Conservation (phyloP, 2,797 vertebrate genomes). For the Urophycis tenuis region DNA sequence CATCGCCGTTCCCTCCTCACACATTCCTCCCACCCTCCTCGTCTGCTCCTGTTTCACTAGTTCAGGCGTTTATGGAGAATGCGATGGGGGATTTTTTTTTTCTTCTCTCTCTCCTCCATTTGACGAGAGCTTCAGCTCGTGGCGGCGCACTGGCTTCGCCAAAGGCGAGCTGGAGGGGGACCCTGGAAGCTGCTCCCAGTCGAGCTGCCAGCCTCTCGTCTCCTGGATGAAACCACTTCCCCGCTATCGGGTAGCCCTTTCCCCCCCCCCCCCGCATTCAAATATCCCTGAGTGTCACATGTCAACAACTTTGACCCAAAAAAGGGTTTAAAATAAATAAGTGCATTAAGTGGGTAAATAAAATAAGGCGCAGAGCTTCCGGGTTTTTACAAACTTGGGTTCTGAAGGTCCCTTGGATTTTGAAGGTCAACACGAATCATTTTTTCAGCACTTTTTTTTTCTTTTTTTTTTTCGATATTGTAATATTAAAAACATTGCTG, state of each 20-base stretch:
- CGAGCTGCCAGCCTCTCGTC: background rate
- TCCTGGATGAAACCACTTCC: background rate
- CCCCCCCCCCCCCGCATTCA: too few species aligned
- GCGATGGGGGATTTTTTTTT: background rate
- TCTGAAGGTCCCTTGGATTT: background rate
- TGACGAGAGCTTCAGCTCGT: too few species aligned
- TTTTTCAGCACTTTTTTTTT: too few species aligned
- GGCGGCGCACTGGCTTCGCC: background rate
- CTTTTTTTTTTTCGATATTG: too few species aligned
- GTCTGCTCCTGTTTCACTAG: background rate
- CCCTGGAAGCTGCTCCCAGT: too few species aligned
- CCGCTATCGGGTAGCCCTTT: background rate
- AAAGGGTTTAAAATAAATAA: background rate
- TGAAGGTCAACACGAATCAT: background rate
- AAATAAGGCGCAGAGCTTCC: background rate
- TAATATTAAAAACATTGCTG: background rate
- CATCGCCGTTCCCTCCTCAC: too few species aligned
- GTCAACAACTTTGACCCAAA: too few species aligned
- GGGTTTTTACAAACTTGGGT: background rate
- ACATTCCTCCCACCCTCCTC: background rate
- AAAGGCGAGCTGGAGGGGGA: background rate
- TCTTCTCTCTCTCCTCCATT: background rate
- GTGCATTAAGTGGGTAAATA: background rate
- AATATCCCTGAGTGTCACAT: too few species aligned
- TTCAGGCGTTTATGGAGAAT: slow-evolving; percentile 2